phyloP scores from a whole-genome alignment of 2,888 invertebrate genomes.

The Dynastes hyllus region DNA sequence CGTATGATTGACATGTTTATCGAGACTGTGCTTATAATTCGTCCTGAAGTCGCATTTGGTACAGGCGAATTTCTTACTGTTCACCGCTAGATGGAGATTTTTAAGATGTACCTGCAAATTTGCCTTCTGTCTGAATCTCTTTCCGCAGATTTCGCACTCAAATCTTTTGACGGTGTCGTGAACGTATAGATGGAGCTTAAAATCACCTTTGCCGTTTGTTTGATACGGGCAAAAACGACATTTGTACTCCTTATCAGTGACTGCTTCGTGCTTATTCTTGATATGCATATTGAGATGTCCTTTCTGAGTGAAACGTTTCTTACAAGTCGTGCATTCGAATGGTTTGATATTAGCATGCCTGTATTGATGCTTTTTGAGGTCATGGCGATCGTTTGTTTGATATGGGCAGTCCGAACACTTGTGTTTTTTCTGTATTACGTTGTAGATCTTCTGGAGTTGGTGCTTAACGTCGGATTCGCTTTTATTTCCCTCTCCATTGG shows the following conservation, averaged over 20 bases:
- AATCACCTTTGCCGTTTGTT: conserved; percentile 6
- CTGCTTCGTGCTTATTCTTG: conserved; percentile 15
- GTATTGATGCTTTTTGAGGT: conserved; percentile 26
- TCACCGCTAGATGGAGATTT: conserved; percentile 19
- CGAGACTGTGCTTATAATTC: conserved; percentile 23
- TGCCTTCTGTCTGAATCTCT: conserved; percentile 18
- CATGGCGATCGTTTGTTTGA: conserved; percentile 12
- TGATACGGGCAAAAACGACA: conserved; percentile 18
- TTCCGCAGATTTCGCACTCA: conserved; percentile 13
- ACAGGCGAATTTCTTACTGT: conserved; percentile 20
- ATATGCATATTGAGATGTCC: conserved; percentile 22
- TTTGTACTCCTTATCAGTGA: conserved; percentile 20
- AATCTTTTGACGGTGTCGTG: conserved; percentile 9
- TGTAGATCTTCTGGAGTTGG: conserved; percentile 19
- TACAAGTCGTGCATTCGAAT: neutral
- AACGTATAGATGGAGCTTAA: conserved; percentile 7
- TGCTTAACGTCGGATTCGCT: neutral
- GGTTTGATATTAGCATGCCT: conserved; percentile 7
- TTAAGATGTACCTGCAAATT: conserved; percentile 19
- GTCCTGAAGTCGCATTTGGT: conserved; percentile 3
- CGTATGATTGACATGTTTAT: conserved; percentile 22
- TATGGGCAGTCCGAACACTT: conserved; percentile 11
- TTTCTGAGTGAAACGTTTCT: conserved; percentile 3
- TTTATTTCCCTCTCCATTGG: neutral
- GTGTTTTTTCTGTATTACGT: conserved; percentile 9